Evolutionary conservation across 2,888 invertebrate species (phyloP), one percentile per base, ranked within the genome.

Genomic region (Troilus luridus): DNA sequence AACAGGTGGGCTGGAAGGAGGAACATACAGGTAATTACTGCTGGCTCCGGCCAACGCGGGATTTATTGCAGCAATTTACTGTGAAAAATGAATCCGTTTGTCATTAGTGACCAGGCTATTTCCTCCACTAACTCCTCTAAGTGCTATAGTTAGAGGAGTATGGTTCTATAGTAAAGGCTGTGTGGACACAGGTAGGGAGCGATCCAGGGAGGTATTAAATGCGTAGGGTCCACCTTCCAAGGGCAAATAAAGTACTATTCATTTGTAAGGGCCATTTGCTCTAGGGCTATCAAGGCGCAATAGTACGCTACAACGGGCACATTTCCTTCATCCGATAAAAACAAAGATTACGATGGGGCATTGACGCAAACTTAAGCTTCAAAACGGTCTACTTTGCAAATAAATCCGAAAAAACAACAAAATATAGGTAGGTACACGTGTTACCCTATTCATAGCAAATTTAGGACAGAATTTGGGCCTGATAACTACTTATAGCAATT

Each of bases 21-120:
- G 62, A 88, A 88, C 88, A 88, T 85, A 85, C 85, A 85, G 85
- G 85, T 85, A 85, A 85, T 85, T 85, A 85, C 85, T 56, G 85
- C 85, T 77, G 21, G 72, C 72, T 41, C 41, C 72, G 11, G 27
- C 72, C 17, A 41, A 21, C 72, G 2, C 10, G 21, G n/a, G 85
- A 85, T 85, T 85, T 85, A 85, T 85, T n/a, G 85, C 56, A 58
- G 85, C 85, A 85, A 85, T 85, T 85, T 85, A 85, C n/a, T 12
- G 5, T 85, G 85, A 85, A 56, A 85, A 85, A 85, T 85, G 85
- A 85, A 56, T 85, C 85, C 85, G 85, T 85, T 85, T 85, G 85
- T 85, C 85, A 85, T 85, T 85, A 85, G 85, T 58, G 85, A 85
- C 85, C 85, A 56, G 56, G 85, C 56, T 56, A 56, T 85, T 58